Conservation (phyloP, 92 coral and sea anemone genomes). For the Epizoanthus fatuus region DNA sequence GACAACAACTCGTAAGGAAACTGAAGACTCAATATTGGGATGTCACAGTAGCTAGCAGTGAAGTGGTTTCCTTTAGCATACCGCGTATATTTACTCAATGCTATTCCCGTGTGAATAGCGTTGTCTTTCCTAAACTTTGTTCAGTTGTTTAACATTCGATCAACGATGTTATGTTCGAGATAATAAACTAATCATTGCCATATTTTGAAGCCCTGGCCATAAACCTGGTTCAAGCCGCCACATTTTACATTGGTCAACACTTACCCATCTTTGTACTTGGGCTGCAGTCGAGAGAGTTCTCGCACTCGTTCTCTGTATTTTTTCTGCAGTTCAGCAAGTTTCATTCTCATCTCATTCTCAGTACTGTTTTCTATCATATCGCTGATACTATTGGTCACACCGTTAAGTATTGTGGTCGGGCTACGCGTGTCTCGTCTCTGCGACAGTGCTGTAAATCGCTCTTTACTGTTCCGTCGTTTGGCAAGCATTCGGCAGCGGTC, state of each 20-base stretch:
- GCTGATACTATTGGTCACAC: constrained; percentile 84
- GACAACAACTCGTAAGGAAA: too few relatives aligned
- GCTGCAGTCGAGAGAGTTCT: constrained; percentile 93
- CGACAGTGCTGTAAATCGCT: constrained; percentile 79
- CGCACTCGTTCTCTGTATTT: constrained; percentile 90
- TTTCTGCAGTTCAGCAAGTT: constrained; percentile 92
- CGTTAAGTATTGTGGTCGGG: constrained; percentile 85
- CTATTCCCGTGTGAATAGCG: too few relatives aligned
- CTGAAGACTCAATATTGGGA: too few relatives aligned
- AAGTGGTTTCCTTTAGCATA: too few relatives aligned
- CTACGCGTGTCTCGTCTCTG: constrained; percentile 82
- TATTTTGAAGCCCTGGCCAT: not conserved
- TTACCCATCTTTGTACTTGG: constrained; percentile 89
- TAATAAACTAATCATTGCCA: not conserved
- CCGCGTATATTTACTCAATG: not conserved
- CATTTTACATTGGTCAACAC: constrained; percentile 4
- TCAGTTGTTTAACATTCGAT: too few relatives aligned
- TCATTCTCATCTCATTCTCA: constrained; percentile 91
- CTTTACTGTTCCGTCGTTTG: constrained; percentile 92
- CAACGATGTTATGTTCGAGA: too few relatives aligned
- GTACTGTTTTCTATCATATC: constrained; percentile 90
- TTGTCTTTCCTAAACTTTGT: too few relatives aligned
- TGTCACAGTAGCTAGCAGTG: too few relatives aligned
- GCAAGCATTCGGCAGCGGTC: constrained; percentile 91
- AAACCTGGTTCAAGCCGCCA: not conserved